Evolutionary conservation across 2,113 vertebrate species (phyloP), one percentile per base, ranked within the genome.

Genomic region (Pogonocichla stellata): DNA sequence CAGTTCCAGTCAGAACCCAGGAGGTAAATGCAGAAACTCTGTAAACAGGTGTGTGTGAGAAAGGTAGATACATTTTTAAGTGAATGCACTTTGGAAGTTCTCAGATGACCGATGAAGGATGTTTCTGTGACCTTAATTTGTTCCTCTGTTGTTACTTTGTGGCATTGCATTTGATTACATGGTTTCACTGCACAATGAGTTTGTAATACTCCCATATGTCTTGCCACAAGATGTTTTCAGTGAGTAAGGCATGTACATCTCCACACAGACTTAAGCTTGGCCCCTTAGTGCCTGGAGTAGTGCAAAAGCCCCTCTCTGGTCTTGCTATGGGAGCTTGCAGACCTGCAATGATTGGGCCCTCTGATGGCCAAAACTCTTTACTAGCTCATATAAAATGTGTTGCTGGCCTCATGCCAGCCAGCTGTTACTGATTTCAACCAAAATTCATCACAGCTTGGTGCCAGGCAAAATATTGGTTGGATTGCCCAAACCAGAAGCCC

Each of bases 31-130:
- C 42, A 61, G 67, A 95, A 87, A 82, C 56, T 51, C 10, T 73
- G 23, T 77, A 69, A 69, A 51, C 48, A 5, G 18, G 19, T 47
- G 10, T 78, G 72, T 70, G 19, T 45, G 61, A 60, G 65, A 60
- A 88, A 94, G 62, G 88, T 69, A 95, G 64, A 88, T 69, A 73
- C 26, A 33, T 80, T 77, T 86, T 80, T 38, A 86, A 89, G 61
- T 84, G 3, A 78, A 90, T 22, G 31, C 50, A 51, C 26, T 51
- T 73, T 24, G 18, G 34, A 72, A 69, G 19, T 77, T 95, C 50
- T 80, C 33, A 86, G 53, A 36, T 91, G 38, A 53, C 66, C 65
- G 29, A 42, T 81, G 71, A 43, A 50, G n/a, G 50, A 51, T 24
- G 26, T 28, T 82, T 91, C 57, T 86, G 67, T 72, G 64, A 51